These are phyloP conservation scores for Lasioglossum lativentre DNA, from an alignment of 2,888 invertebrate species.

Conservation along the genomic window DNA sequence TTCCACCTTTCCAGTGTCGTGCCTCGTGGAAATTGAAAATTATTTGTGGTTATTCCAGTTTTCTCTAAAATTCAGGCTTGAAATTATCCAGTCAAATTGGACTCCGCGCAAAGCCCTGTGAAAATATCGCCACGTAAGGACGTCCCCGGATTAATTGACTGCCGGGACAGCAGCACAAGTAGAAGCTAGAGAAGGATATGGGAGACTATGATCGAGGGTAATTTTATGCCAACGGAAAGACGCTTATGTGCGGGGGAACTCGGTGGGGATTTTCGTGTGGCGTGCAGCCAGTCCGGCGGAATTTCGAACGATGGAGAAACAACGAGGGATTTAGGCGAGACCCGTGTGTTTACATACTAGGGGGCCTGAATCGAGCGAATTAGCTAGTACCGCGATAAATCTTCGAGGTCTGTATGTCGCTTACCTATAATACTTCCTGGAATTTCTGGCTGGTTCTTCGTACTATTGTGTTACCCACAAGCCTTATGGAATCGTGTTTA, in stretches of 20 bases:
- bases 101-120: neutral
- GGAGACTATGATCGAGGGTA: slow-evolving; percentile 29
- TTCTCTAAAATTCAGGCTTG: too few relatives aligned
- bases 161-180: neutral
- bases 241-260: slow-evolving; percentile 18
- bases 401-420: slow-evolving; percentile 4
- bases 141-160: slow-evolving; percentile 33
- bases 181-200: neutral
- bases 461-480: too few relatives aligned
- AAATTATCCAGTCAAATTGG: too few relatives aligned
- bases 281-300: slow-evolving; percentile 11
- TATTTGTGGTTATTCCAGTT: neutral
- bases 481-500: too few relatives aligned
- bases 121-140: slow-evolving; percentile 2
- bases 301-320: slow-evolving; percentile 4
- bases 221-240: slow-evolving; percentile 36
- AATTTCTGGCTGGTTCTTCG: neutral
- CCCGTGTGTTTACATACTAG: slow-evolving; percentile 37
- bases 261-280: slow-evolving; percentile 27
- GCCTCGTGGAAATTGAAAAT: neutral
- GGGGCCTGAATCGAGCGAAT: slow-evolving; percentile 42
- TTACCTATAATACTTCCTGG: neutral
- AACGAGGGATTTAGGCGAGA: slow-evolving; percentile 16
- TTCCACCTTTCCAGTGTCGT: neutral
- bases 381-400: slow-evolving; percentile 15